A percentile compares a stretch with the other conserved stretches of the same genome.
Conservation (phyloP, 2,888 invertebrate genomes). For the Sinelater perroti region DNA sequence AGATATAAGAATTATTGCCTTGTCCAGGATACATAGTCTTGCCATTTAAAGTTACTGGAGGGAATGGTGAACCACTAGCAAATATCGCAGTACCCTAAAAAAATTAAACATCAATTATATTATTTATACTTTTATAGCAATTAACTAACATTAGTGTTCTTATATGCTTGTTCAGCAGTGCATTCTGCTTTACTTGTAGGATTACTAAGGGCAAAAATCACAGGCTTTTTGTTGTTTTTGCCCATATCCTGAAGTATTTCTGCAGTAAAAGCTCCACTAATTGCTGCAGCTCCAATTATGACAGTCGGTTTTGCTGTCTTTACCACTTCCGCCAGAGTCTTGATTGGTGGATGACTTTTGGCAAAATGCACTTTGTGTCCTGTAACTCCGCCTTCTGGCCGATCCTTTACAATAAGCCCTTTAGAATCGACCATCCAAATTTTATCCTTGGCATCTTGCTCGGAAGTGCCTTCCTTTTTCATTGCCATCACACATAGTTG, state of each 20-base stretch:
- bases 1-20: conserved; percentile 98
- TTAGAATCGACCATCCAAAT: conserved; percentile 98
- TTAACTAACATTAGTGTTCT: conserved; percentile 76
- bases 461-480: conserved; percentile 80
- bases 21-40: conserved; percentile 90
- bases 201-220: conserved; percentile 98
- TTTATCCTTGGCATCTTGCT: conserved; percentile 78
- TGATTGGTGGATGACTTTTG: conserved; percentile 77
- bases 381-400: conserved; percentile 82
- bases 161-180: conserved; percentile 98
- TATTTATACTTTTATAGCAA: neutral
- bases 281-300: conserved; percentile 94
- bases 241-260: conserved; percentile 90
- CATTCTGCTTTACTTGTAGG: conserved; percentile 99
- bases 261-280: conserved; percentile 91
- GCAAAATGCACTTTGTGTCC: conserved; percentile 87
- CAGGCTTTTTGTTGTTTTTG: conserved; percentile 80
- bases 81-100: conserved; percentile 89
- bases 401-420: conserved; percentile 89
- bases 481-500: conserved; percentile 92
- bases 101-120: conserved; percentile 3
- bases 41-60: conserved; percentile 82
- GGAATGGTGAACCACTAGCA: conserved; percentile 97
- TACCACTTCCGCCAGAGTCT: conserved; percentile 83
- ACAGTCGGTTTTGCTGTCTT: conserved; percentile 84